Percentiles rank a stretch among this genome's conserved stretches.
Conservation (phyloP, 1,140 invertebrate genomes). For the Hydropsyche tenuis region DNA sequence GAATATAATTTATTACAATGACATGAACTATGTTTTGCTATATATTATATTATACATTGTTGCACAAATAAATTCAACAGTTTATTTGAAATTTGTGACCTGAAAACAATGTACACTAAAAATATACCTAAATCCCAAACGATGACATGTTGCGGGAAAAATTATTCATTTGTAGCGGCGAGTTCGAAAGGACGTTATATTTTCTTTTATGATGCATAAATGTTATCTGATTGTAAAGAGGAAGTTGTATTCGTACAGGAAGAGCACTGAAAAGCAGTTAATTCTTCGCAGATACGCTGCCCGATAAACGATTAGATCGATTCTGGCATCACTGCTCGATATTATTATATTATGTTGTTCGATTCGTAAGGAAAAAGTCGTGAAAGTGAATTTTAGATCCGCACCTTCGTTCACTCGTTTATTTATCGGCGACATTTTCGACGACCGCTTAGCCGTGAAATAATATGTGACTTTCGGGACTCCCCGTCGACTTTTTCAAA, state of each 20-base stretch:
- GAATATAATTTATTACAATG: too few relatives aligned
- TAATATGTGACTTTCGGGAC: slow-evolving; percentile 15
- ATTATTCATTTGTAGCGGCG: too few relatives aligned
- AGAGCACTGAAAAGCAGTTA: slow-evolving; percentile 11
- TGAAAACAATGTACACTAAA: too few relatives aligned
- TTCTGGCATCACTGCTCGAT: background rate
- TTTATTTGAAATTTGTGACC: too few relatives aligned
- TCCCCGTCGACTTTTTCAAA: too few relatives aligned
- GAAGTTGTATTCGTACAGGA: slow-evolving; percentile 13
- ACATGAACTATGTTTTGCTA: too few relatives aligned
- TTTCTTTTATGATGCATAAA: background rate
- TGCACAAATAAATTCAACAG: too few relatives aligned
- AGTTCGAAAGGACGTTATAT: background rate
- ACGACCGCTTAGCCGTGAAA: slow-evolving; percentile 11
- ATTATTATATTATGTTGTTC: slow-evolving; percentile 1
- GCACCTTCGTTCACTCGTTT: background rate
- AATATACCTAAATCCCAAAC: too few relatives aligned
- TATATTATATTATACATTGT: too few relatives aligned
- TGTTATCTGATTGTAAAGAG: slow-evolving; percentile 1
- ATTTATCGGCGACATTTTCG: slow-evolving; percentile 12
- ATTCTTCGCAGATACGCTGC: background rate
- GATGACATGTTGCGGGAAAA: too few relatives aligned
- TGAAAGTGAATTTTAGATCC: background rate
- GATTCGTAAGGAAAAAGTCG: background rate
- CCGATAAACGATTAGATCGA: slow-evolving; percentile 20